Evolutionary conservation across 92 coral and sea anemone species (phyloP).

Genomic region (Virgularia gustaviana): DNA sequence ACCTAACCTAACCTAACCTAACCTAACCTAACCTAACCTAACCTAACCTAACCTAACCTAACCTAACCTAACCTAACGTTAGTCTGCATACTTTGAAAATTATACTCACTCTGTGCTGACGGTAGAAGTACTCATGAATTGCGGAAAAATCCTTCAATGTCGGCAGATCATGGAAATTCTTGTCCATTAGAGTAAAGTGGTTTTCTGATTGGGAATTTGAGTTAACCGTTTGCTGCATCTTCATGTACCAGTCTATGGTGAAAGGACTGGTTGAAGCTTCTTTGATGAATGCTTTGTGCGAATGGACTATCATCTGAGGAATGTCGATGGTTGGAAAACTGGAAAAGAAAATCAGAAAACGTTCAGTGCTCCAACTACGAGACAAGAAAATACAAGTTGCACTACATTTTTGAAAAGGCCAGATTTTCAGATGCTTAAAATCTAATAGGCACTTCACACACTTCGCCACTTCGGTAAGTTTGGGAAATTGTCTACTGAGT

Average conservation of each 20-base stretch:
- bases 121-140: constrained; percentile 79
- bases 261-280: constrained; percentile 96
- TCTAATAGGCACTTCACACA: too few species aligned
- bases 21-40: neutral
- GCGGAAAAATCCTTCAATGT: constrained; percentile 77
- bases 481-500: too few species aligned
- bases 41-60: neutral
- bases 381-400: too few species aligned
- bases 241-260: constrained; percentile 99
- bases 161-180: constrained; percentile 73
- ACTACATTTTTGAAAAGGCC: too few species aligned
- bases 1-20: neutral
- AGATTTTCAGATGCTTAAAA: too few species aligned
- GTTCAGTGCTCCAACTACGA: too few species aligned
- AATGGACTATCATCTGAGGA: constrained; percentile 25
- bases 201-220: constrained; percentile 85
- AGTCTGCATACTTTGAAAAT: too few species aligned
- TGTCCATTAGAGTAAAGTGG: constrained; percentile 79
- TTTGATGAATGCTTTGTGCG: constrained; percentile 59
- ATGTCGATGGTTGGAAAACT: neutral
- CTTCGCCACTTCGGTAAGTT: too few species aligned
- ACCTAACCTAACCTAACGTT: neutral
- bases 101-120: constrained; percentile 72
- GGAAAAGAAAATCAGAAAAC: too few species aligned
- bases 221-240: constrained; percentile 94